Conservation (phyloP, 2,888 invertebrate genomes). For the Eilema caniola region DNA sequence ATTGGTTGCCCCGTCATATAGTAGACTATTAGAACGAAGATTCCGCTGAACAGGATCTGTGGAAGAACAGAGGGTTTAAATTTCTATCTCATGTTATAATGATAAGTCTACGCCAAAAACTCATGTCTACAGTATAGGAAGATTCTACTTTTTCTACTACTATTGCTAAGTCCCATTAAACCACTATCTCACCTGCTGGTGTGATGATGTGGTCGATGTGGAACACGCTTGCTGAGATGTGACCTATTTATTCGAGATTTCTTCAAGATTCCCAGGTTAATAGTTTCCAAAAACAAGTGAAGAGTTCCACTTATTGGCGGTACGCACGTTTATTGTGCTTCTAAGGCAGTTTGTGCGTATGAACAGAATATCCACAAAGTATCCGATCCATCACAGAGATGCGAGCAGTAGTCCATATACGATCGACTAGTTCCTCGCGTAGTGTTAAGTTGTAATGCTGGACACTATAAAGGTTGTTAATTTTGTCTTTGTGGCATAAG, state of each 20-base stretch:
- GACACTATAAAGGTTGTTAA: background rate
- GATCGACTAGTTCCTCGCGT: too few species aligned
- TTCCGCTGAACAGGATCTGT: slow-evolving; percentile 94
- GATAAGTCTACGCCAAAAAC: background rate
- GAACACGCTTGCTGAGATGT: background rate
- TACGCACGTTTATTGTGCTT: background rate
- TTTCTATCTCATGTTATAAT: background rate
- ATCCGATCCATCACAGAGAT: background rate
- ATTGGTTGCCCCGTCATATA: slow-evolving; percentile 98
- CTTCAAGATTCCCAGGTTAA: background rate
- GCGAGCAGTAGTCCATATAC: background rate
- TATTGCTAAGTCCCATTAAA: background rate
- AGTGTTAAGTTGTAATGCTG: background rate
- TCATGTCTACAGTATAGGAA: background rate
- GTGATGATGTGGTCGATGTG: slow-evolving; percentile 2
- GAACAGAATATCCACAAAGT: background rate
- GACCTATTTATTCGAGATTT: background rate
- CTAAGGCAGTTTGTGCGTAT: background rate
- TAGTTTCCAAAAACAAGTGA: background rate
- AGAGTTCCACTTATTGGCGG: background rate
- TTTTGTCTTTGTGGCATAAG: background rate
- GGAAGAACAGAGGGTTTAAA: slow-evolving; percentile 54
- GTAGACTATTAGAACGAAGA: slow-evolving; percentile 96
- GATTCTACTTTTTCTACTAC: background rate
- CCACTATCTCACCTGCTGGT: slow-evolving; percentile 2